Percentiles rank a stretch among this genome's conserved stretches.
Evolutionary conservation across 2,113 vertebrate species (phyloP).

Genomic region (Centrocercus urophasianus): DNA sequence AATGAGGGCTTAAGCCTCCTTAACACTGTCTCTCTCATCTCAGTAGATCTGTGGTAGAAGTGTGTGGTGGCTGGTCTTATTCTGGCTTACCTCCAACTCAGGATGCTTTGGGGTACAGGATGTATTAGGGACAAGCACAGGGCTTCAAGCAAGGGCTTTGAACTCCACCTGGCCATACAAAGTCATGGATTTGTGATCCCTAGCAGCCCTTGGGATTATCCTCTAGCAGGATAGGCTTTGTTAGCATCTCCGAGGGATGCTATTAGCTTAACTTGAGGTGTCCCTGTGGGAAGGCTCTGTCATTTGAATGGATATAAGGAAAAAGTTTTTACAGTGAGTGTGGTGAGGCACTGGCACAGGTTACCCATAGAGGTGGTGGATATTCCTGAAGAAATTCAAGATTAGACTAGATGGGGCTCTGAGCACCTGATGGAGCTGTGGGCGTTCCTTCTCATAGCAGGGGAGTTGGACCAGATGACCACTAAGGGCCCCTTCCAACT

Average conservation of each 20-base stretch:
- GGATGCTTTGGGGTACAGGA: neutral
- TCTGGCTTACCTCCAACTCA: neutral
- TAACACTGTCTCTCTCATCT: neutral
- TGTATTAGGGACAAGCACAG: neutral
- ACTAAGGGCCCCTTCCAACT: too few relatives aligned
- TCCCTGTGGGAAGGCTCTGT: neutral
- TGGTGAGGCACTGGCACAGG: too few relatives aligned
- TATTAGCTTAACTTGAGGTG: neutral
- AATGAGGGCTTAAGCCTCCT: neutral
- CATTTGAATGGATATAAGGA: neutral
- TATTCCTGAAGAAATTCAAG: too few relatives aligned
- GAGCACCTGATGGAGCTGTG: too few relatives aligned
- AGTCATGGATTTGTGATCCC: neutral
- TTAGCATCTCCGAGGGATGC: neutral
- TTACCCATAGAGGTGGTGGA: too few relatives aligned
- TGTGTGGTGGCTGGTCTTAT: neutral
- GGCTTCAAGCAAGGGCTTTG: rapidly evolving
- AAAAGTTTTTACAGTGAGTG: too few relatives aligned
- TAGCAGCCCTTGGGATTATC: neutral
- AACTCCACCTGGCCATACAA: neutral
- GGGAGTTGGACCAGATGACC: too few relatives aligned
- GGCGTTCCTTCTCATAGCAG: too few relatives aligned
- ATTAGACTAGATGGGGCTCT: too few relatives aligned
- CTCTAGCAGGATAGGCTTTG: neutral
- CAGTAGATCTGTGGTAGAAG: neutral